Base-by-base conservation (phyloP, 2,113 vertebrate species). In the Pristiophorus japonicus region DNA sequence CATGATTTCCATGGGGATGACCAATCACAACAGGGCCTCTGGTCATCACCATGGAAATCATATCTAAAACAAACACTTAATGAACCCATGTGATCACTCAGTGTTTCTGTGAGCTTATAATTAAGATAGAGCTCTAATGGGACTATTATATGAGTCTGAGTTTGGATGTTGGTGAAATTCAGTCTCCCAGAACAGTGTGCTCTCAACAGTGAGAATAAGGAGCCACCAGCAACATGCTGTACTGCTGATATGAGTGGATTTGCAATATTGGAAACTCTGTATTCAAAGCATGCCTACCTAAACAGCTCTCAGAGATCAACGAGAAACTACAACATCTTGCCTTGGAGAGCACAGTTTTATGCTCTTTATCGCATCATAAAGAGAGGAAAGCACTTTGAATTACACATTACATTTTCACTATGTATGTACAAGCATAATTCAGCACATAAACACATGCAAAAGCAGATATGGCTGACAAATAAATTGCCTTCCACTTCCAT, bases 21-120 rank as follows among this genome's bases (percentile, higher is more conserved):
- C 91, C 62, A 94, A 45, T 94, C 91, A 24, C 91, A 94, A 45
- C 63, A 66, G 62, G 91, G 62, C 18, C 63, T 63, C 90, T 92
- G 90, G 90, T 92, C 90, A 94, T 94, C 63, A 66, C 91, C 38
- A 94, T 66, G 38, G n/a, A 94, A 94, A 94, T 65, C 59, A 38
- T 42, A 66, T 24, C 91, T 42, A 66, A 94, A 63, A 65, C 59
- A 92, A 94, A 94, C 91, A 94, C 8, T 66, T 66, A 94, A 94
- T 42, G 62, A 94, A 66, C 91, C 62, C 63, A 66, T 45, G 62
- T 94, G 91, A 94, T 94, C 62, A 22, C 59, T 90, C 51, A 27
- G 24, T 62, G 18, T 65, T 38, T 93, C n/a, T 66, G 20, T 42
- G 62, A 45, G 91, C 63, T 94, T 94, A 42, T 94, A 66, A 94